Evolutionary conservation across 2,797 vertebrate species (phyloP).

Genomic region (Melanotaenia maccullochi): DNA sequence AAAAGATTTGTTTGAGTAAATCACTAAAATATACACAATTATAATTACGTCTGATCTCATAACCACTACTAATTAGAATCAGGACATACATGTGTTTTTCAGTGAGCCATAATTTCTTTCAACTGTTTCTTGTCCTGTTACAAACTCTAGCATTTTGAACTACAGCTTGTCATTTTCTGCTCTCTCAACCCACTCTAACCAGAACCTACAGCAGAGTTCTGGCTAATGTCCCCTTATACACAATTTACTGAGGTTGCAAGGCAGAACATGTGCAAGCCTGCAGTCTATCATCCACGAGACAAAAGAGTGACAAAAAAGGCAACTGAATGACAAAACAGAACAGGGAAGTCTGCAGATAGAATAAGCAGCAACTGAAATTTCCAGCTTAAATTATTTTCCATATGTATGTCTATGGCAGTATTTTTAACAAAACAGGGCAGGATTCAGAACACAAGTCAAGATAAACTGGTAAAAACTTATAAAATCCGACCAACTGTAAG

Average conservation of each 20-base stretch:
- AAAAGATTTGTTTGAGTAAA: not conserved
- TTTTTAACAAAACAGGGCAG: not conserved
- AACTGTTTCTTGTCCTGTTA: not conserved
- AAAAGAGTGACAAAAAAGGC: not conserved
- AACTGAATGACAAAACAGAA: not conserved
- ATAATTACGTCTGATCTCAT: not conserved
- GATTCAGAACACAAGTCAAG: not conserved
- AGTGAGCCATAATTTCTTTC: not conserved
- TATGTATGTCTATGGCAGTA: not conserved
- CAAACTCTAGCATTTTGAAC: not conserved
- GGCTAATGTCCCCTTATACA: not conserved
- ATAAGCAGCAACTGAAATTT: not conserved
- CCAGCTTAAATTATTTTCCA: not conserved
- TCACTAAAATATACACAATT: not conserved
- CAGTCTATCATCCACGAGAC: no score
- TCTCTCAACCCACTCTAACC: not conserved
- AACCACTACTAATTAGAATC: not conserved
- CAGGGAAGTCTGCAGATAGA: not conserved
- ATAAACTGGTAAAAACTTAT: not conserved
- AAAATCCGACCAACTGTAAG: no score
- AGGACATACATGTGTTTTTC: not conserved
- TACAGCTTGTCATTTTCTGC: no score
- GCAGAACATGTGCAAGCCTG: no score
- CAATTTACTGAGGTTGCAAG: not conserved
- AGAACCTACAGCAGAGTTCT: not conserved